A percentile compares a stretch with the other conserved stretches of the same genome.
Conservation (phyloP, 2,113 vertebrate species). For the Eulemur rufifrons region DNA sequence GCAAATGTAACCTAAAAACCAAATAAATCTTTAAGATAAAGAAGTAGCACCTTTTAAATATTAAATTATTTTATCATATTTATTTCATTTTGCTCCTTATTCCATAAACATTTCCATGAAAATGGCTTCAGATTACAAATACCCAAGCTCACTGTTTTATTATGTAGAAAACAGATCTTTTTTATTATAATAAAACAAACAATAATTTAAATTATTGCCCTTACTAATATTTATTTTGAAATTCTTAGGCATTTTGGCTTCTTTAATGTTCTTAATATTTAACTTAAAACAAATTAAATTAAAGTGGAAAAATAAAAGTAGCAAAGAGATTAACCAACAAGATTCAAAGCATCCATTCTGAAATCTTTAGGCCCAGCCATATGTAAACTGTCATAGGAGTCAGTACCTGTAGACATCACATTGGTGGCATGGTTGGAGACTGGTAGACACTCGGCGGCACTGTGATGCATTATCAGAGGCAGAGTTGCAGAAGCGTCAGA, state of each 20-base stretch:
- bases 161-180: neutral
- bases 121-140: neutral
- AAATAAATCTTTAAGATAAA: conserved; percentile 28
- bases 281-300: neutral
- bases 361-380: neutral
- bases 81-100: neutral
- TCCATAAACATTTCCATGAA: conserved; percentile 21
- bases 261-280: neutral
- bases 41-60: conserved; percentile 15
- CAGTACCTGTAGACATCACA: conserved; percentile 96
- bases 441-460: conserved; percentile 91
- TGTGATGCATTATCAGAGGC: conserved; percentile 97
- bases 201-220: neutral
- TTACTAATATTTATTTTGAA: neutral
- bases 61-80: conserved; percentile 4
- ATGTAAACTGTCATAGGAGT: neutral
- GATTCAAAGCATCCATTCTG: neutral
- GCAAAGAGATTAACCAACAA: neutral
- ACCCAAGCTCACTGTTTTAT: neutral
- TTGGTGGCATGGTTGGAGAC: conserved; percentile 91
- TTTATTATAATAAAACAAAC: neutral
- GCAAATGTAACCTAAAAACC: conserved; percentile 8
- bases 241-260: neutral
- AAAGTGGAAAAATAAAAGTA: neutral
- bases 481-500: conserved; percentile 90